These are phyloP conservation scores for Rhagologus leucostigma DNA, from an alignment of 2,113 vertebrate species.

Conservation along the genomic window DNA sequence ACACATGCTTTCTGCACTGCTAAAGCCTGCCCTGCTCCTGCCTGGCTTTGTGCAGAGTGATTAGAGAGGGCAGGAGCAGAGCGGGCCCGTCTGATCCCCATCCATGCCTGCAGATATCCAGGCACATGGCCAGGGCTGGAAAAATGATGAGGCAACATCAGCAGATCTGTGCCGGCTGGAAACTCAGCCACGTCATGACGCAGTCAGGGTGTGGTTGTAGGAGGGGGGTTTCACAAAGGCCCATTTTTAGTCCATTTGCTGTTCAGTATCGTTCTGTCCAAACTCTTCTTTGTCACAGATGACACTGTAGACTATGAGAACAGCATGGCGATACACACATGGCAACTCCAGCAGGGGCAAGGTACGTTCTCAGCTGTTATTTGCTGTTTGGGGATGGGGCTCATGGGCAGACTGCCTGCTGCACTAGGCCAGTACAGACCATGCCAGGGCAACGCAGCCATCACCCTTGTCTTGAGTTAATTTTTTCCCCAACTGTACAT, in stretches of 20 bases:
- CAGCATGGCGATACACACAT: background rate
- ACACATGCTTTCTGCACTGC: accelerated
- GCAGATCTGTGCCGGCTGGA: background rate
- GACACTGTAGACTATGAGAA: conserved; percentile 66
- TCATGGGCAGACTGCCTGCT: background rate
- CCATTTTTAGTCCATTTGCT: background rate
- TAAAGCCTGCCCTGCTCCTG: background rate
- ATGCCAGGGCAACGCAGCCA: accelerated
- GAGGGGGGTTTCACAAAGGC: background rate
- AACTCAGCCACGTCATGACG: background rate
- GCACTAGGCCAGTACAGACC: accelerated
- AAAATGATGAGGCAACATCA: background rate
- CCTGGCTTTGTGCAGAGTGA: background rate
- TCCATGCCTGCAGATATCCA: background rate
- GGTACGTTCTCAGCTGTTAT: background rate
- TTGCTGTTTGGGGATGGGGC: background rate
- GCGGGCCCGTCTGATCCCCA: background rate
- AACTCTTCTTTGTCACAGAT: background rate
- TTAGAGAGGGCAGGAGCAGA: background rate
- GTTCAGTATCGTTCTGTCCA: background rate
- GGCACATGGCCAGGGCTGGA: background rate
- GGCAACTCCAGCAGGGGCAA: background rate
- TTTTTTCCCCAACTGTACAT: accelerated
- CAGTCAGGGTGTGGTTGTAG: accelerated
- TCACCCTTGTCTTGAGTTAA: background rate